Evolutionary conservation across 2,888 invertebrate species (phyloP).

Genomic region (Thalpophila matura): DNA sequence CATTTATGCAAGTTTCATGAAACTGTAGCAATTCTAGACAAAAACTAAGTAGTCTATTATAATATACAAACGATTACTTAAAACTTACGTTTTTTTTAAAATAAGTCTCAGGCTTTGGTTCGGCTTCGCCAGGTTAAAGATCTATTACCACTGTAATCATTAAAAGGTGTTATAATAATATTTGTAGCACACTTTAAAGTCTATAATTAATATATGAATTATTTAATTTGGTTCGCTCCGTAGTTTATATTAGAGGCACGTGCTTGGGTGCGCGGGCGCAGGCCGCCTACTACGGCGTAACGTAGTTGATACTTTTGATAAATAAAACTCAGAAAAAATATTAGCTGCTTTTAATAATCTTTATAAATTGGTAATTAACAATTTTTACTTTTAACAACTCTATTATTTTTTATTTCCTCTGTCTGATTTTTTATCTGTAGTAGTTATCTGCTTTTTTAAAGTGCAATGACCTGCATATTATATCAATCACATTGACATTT

Average conservation of each 20-base stretch:
- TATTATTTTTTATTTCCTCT: no score
- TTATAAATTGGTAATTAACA: no score
- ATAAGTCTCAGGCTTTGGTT: background rate
- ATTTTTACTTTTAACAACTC: no score
- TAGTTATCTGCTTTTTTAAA: slow-evolving; percentile 16
- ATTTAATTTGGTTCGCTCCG: slow-evolving; percentile 75
- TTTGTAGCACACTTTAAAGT: slow-evolving; percentile 55
- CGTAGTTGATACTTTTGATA: slow-evolving; percentile 61
- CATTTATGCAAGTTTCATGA: no score
- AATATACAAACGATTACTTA: no score
- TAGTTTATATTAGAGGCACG: slow-evolving; percentile 82
- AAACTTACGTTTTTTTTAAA: no score
- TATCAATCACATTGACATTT: slow-evolving; percentile 19
- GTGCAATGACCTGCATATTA: slow-evolving; percentile 46
- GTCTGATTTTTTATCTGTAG: slow-evolving; percentile 15
- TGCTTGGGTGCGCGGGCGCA: slow-evolving; percentile 63
- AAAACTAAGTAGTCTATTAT: no score
- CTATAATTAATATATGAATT: slow-evolving; percentile 75
- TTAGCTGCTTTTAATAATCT: no score
- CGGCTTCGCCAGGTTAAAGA: background rate
- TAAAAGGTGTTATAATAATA: slow-evolving; percentile 42
- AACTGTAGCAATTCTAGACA: no score
- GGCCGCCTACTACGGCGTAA: slow-evolving; percentile 28
- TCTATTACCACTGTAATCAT: slow-evolving; percentile 20
- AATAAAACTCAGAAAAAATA: no score